phyloP scores from a whole-genome alignment of 2,797 vertebrate genomes.

The Ctenosaura bakeri region DNA sequence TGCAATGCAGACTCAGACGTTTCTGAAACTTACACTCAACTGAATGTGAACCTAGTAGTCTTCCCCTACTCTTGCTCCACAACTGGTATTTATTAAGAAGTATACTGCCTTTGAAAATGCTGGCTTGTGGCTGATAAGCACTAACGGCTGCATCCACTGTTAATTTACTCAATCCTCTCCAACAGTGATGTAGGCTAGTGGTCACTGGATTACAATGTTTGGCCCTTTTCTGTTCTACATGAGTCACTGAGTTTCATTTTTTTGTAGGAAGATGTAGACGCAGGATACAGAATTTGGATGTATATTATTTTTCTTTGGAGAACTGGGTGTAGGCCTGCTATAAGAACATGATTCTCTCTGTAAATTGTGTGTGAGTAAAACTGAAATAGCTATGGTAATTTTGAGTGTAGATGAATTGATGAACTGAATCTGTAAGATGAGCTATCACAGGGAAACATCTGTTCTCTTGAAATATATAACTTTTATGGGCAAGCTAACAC shows the following conservation, averaged over 20 bases:
- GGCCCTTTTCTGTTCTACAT: background rate
- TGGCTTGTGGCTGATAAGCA: background rate
- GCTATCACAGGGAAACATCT: slow-evolving; percentile 32
- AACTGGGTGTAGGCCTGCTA: background rate
- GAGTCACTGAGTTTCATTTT: background rate
- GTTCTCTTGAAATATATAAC: slow-evolving; percentile 24
- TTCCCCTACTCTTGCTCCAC: background rate
- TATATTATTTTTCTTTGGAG: background rate
- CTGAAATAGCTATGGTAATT: background rate
- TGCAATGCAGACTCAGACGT: background rate
- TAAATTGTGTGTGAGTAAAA: slow-evolving; percentile 7
- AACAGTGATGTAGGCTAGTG: background rate
- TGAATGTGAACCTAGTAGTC: background rate
- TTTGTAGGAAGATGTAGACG: background rate
- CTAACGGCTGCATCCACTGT: background rate
- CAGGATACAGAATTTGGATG: background rate
- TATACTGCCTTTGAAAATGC: background rate
- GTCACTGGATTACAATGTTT: background rate
- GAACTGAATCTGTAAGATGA: background rate
- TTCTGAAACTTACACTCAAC: background rate
- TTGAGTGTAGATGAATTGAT: background rate
- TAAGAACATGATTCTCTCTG: background rate
- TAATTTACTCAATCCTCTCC: background rate
- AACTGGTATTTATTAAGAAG: too few species aligned
- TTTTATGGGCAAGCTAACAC: background rate